These are phyloP conservation scores for Pelobates cultripes DNA, from an alignment of 2,797 vertebrate genomes.

Conservation along the genomic window DNA sequence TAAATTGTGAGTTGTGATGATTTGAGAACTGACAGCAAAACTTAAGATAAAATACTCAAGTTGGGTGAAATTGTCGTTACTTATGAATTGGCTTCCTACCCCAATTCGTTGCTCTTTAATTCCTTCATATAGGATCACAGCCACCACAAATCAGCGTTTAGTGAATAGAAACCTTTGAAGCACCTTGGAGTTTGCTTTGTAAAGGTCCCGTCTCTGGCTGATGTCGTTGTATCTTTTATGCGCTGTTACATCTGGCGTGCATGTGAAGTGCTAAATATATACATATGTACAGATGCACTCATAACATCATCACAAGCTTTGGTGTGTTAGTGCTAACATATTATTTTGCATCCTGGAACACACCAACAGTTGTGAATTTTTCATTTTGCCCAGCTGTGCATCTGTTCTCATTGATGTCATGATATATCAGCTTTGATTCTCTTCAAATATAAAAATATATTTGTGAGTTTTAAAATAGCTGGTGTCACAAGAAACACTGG, in stretches of 20 bases:
- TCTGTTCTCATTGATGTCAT: background rate
- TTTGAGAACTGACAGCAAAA: too few species aligned
- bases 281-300: background rate
- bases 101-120: background rate
- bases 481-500: too few species aligned
- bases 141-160: too few species aligned
- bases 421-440: background rate
- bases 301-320: background rate
- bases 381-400: background rate
- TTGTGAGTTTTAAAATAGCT: background rate
- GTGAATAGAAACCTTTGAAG: too few species aligned
- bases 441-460: background rate
- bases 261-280: slow-evolving; percentile 11
- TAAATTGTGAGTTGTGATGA: too few species aligned
- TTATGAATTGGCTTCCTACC: too few species aligned
- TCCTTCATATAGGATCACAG: background rate
- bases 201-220: background rate
- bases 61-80: too few species aligned
- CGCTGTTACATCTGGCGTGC: slow-evolving; percentile 9
- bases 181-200: too few species aligned
- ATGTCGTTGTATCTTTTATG: background rate
- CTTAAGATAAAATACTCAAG: too few species aligned
- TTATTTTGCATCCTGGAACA: background rate
- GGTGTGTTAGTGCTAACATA: background rate
- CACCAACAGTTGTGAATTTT: background rate